Conservation (phyloP, 2,888 invertebrate genomes). For the Bruchidius siliquastri region DNA sequence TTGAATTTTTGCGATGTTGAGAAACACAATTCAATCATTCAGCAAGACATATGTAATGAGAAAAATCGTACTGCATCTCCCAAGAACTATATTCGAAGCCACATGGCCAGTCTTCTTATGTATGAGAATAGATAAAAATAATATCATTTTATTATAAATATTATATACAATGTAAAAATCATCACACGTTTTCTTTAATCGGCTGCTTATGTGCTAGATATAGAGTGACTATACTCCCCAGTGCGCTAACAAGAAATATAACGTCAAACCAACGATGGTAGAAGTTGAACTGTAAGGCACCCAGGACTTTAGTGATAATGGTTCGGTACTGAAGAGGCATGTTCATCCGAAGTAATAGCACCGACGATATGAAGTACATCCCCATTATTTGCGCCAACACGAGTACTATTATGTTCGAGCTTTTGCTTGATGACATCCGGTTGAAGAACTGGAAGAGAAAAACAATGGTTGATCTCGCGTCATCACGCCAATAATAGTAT, state of each 20-base stretch:
- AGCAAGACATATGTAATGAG: too few species aligned
- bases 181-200: constrained; percentile 34
- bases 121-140: background rate
- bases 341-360: constrained; percentile 96
- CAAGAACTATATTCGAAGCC: too few species aligned
- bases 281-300: constrained; percentile 97
- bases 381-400: constrained; percentile 99
- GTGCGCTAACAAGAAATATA: constrained; percentile 93
- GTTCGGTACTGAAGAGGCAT: constrained; percentile 96
- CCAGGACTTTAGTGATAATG: constrained; percentile 88
- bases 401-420: constrained; percentile 95
- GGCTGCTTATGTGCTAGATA: constrained; percentile 86
- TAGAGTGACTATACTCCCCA: constrained; percentile 91
- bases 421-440: constrained; percentile 97
- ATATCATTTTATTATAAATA: background rate
- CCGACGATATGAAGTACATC: constrained; percentile 99
- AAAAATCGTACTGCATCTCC: too few species aligned
- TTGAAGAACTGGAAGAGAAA: constrained; percentile 86
- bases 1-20: too few species aligned
- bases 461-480: too few species aligned
- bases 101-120: background rate
- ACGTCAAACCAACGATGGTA: constrained; percentile 99
- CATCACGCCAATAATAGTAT: too few species aligned
- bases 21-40: too few species aligned
- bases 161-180: background rate